Base-by-base conservation (phyloP, 2,888 invertebrate species). In the Chouioia cunea region DNA sequence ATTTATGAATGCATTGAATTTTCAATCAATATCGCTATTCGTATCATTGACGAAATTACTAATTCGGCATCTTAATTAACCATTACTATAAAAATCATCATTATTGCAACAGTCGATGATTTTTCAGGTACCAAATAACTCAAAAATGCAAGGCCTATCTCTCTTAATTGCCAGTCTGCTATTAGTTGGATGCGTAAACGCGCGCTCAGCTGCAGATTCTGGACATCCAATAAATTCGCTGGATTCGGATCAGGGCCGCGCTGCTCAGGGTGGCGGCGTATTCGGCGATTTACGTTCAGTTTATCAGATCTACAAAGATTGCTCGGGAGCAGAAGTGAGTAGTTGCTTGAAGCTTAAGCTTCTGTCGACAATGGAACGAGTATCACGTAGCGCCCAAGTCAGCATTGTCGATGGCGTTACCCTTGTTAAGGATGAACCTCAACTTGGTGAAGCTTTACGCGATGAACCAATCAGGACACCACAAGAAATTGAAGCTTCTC, bases 241-340 rank as follows among this genome's bases (percentile, higher is more conserved):
- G 73, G 81, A 79, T 60, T 73, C 78, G 69, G 80, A 76, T 76
- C 79, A 76, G 79, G 84, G 71, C 80, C 84, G 64, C 76, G 82
- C 43, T 81, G 60, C 65, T 3, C 36, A 65, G 18, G 16, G 54
- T 0, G 53, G 50, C 62, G 81, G 82, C 50, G 76, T 84, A 75
- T 86, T 92, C 75, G 90, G 91, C 75, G 93, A 93, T 79, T 86
- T 94, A 6, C 90, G 91, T 77, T 89, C 91, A 79, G 90, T 93
- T 75, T 93, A 93, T 80, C 93, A 93, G 82, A 90, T 93, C 75
- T 95, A 94, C 86, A 93, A 92, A 84, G 93, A 94, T 79, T 95
- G 95, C 87, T 89, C 92, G 71, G 89, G 89, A 91, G 76, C 86
- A 65, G 83, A 87, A 71, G 73, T 92, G 27, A 89, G 91, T 20